phyloP scores from a whole-genome alignment of 2,113 vertebrate species.

The Trichechus manatus region DNA sequence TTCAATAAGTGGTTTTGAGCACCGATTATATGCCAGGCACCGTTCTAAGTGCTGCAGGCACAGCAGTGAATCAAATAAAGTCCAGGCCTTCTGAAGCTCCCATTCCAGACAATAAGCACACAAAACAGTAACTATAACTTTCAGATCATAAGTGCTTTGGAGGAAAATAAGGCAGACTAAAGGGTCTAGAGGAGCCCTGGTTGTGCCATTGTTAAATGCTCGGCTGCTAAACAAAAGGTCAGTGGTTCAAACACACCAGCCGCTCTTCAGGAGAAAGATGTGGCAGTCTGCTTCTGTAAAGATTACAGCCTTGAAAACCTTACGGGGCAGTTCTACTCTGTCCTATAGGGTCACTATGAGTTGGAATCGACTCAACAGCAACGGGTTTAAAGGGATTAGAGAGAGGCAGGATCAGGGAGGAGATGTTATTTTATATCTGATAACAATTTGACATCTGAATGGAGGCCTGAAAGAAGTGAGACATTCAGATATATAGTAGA shows the following conservation, averaged over 20 bases:
- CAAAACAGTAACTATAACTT: not conserved
- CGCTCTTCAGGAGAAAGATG: no score
- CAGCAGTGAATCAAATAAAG: not conserved
- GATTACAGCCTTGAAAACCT: no score
- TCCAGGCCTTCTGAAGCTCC: not conserved
- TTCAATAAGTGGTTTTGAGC: not conserved
- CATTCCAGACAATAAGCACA: not conserved
- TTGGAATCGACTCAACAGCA: no score
- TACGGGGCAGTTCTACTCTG: no score
- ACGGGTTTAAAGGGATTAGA: not conserved
- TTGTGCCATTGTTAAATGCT: no score
- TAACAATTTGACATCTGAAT: not conserved
- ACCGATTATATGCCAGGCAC: not conserved
- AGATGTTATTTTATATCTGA: not conserved
- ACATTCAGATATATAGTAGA: not conserved
- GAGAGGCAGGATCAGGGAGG: not conserved
- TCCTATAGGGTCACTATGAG: no score
- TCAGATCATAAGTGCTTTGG: not conserved
- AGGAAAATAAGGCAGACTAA: not conserved
- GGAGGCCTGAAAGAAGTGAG: not conserved
- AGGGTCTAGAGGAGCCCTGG: not conserved
- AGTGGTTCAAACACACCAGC: no score
- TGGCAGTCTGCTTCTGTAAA: no score
- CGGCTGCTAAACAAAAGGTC: no score
- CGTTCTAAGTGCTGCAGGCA: not conserved